Evolutionary conservation across 2,113 vertebrate genomes (phyloP).

Genomic region (Bostrychus sinensis): DNA sequence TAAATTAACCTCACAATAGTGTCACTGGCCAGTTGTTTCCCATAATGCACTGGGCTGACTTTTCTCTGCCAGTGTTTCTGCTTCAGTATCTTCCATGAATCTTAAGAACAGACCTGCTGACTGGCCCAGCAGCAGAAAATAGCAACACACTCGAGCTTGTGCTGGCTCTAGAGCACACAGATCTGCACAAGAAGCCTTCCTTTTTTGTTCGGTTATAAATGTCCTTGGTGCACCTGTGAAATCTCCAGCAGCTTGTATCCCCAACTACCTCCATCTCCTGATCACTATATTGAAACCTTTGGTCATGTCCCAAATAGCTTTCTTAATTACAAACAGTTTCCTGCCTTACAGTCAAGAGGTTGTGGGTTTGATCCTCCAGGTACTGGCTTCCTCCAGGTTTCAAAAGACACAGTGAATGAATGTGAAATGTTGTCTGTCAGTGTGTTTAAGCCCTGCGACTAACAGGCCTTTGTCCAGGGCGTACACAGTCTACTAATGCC

Average conservation of each 20-base stretch:
- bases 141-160: constrained; percentile 23
- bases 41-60: constrained; percentile 34
- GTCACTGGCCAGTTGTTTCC: constrained; percentile 20
- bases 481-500: no score
- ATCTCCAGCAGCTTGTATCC: constrained; percentile 26
- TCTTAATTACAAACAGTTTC: no score
- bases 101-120: constrained; percentile 64
- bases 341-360: no score
- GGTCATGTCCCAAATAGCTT: constrained; percentile 22
- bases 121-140: constrained; percentile 47
- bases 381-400: no score
- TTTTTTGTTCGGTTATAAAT: constrained; percentile 26
- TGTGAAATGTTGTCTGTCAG: no score
- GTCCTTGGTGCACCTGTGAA: constrained; percentile 52
- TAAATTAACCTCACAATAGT: constrained; percentile 12
- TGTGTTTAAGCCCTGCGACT: no score
- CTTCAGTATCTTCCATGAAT: constrained; percentile 54
- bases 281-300: constrained; percentile 20
- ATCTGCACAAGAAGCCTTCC: constrained; percentile 10
- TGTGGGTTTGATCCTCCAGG: no score
- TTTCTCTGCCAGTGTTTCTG: constrained; percentile 58
- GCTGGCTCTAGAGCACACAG: neutral
- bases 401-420: no score
- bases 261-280: constrained; percentile 53
- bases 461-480: no score